Evolutionary conservation across 2,113 vertebrate genomes (phyloP).

Genomic region (Poicephalus gulielmi): DNA sequence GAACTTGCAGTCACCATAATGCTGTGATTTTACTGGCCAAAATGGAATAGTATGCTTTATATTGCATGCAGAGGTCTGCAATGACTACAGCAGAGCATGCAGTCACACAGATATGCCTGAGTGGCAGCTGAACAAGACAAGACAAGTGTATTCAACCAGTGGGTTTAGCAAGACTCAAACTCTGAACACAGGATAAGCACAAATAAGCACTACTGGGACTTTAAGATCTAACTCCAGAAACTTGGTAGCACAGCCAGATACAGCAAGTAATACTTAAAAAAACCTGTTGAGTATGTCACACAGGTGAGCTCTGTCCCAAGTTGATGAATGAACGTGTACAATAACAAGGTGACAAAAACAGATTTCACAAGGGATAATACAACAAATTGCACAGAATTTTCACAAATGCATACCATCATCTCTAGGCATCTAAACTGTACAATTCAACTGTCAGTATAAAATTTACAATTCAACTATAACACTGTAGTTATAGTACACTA

Average conservation of each 20-base stretch:
- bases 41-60: neutral
- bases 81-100: neutral
- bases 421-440: neutral
- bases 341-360: neutral
- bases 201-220: neutral
- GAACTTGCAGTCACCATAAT: neutral
- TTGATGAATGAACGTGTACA: neutral
- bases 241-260: neutral
- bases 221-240: neutral
- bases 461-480: neutral
- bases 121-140: neutral
- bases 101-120: fast-evolving
- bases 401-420: neutral
- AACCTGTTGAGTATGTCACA: neutral
- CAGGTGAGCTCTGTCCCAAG: neutral
- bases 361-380: neutral
- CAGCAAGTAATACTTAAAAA: neutral
- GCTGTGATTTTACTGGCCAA: neutral
- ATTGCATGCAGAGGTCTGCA: neutral
- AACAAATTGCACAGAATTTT: neutral
- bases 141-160: neutral
- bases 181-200: neutral
- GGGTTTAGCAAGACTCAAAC: neutral
- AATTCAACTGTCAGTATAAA: neutral
- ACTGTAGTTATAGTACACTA: neutral